These are phyloP conservation scores for Acrobasis suavella DNA, from an alignment of 2,888 invertebrate genomes.

Conservation along the genomic window DNA sequence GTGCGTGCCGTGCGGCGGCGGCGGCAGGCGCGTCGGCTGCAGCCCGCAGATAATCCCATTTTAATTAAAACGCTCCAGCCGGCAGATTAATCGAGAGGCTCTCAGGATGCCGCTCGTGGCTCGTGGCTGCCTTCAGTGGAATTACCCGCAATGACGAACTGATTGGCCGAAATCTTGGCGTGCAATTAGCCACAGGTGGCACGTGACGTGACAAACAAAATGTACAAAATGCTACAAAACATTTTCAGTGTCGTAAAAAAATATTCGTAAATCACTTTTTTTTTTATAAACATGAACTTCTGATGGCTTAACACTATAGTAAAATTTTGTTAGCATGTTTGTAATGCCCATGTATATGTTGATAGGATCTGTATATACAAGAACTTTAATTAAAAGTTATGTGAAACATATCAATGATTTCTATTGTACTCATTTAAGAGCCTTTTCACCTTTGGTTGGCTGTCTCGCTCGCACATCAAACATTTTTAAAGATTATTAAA, in stretches of 20 bases:
- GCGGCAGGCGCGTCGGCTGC: slow-evolving; percentile 43
- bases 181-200: slow-evolving; percentile 29
- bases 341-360: no score
- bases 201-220: background rate
- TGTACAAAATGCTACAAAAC: background rate
- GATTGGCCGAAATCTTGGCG: slow-evolving; percentile 9
- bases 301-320: no score
- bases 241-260: background rate
- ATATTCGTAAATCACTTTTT: no score
- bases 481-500: no score
- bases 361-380: no score
- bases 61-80: slow-evolving; percentile 68
- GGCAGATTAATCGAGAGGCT: slow-evolving; percentile 64
- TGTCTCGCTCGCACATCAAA: no score
- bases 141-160: slow-evolving; percentile 30
- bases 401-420: no score
- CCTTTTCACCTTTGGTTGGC: no score
- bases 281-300: no score
- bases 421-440: no score
- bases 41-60: slow-evolving; percentile 66
- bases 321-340: no score
- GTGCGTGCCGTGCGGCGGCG: background rate
- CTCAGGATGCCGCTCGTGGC: slow-evolving; percentile 27
- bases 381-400: no score
- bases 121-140: slow-evolving; percentile 29